phyloP scores from a whole-genome alignment of 2,888 invertebrate species.

The Eupithecia inturbata region DNA sequence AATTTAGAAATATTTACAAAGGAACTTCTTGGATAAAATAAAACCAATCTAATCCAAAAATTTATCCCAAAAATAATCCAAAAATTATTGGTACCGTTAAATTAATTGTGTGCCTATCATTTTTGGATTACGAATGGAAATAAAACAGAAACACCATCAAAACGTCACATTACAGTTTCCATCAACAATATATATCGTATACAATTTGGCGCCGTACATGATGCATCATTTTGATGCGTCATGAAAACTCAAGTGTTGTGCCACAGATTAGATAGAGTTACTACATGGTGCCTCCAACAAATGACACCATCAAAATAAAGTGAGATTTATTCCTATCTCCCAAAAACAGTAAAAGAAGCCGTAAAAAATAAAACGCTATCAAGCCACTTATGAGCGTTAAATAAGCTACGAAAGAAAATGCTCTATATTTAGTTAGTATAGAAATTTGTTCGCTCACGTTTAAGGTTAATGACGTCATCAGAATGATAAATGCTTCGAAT shows the following conservation, averaged over 20 bases:
- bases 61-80: too few relatives aligned
- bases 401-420: slow-evolving; percentile 34
- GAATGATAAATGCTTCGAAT: slow-evolving; percentile 71
- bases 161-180: not conserved
- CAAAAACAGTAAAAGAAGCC: slow-evolving; percentile 32
- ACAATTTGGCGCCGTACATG: slow-evolving; percentile 8
- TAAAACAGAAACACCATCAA: not conserved
- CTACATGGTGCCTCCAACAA: slow-evolving; percentile 21
- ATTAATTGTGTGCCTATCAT: not conserved
- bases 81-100: too few relatives aligned
- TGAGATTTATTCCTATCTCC: slow-evolving; percentile 36
- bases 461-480: slow-evolving; percentile 69
- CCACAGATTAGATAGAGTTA: slow-evolving; percentile 4
- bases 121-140: not conserved
- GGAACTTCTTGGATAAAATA: not conserved
- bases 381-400: slow-evolving; percentile 40
- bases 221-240: slow-evolving; percentile 18
- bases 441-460: slow-evolving; percentile 57
- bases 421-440: slow-evolving; percentile 41
- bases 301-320: slow-evolving; percentile 38
- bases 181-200: not conserved
- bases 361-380: slow-evolving; percentile 37
- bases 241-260: slow-evolving; percentile 27
- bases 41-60: too few relatives aligned
- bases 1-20: not conserved